Conservation (phyloP, 2,888 invertebrate genomes). For the Nomada fabriciana region DNA sequence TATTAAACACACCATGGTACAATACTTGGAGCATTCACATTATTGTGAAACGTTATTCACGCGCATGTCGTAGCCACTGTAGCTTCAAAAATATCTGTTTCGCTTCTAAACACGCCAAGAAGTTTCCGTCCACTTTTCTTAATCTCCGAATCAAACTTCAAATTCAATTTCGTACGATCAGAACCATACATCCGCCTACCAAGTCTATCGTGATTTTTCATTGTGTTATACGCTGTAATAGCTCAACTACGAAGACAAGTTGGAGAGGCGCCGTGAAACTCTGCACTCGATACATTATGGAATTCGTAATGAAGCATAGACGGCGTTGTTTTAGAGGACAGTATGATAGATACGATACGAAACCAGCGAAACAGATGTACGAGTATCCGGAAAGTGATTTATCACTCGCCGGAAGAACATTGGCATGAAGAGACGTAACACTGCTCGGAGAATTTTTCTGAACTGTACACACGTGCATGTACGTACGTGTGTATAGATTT, state of each 20-base stretch:
- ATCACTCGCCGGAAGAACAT: slow-evolving; percentile 45
- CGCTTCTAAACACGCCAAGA: too few species aligned
- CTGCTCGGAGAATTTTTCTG: slow-evolving; percentile 31
- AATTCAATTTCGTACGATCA: background rate
- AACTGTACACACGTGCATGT: too few species aligned
- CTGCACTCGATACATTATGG: slow-evolving; percentile 21
- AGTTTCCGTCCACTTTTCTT: too few species aligned
- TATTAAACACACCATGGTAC: too few species aligned
- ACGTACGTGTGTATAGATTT: background rate
- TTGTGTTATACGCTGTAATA: slow-evolving; percentile 7
- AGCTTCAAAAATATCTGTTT: too few species aligned
- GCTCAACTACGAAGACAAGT: slow-evolving; percentile 17
- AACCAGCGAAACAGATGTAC: slow-evolving; percentile 63
- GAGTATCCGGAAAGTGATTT: slow-evolving; percentile 56
- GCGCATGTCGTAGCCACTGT: too few species aligned
- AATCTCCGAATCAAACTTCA: background rate
- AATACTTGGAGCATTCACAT: too few species aligned
- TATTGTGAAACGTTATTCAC: too few species aligned
- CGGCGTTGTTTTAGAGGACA: slow-evolving; percentile 32
- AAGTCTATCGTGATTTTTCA: background rate
- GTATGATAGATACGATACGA: slow-evolving; percentile 53
- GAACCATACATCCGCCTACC: background rate
- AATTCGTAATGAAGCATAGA: slow-evolving; percentile 45
- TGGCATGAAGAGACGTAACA: slow-evolving; percentile 2
- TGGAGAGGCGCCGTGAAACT: background rate